A percentile compares a stretch with the other conserved stretches of the same genome.
phyloP scores from a whole-genome alignment of 2,797 vertebrate species.

The Manis javanica region DNA sequence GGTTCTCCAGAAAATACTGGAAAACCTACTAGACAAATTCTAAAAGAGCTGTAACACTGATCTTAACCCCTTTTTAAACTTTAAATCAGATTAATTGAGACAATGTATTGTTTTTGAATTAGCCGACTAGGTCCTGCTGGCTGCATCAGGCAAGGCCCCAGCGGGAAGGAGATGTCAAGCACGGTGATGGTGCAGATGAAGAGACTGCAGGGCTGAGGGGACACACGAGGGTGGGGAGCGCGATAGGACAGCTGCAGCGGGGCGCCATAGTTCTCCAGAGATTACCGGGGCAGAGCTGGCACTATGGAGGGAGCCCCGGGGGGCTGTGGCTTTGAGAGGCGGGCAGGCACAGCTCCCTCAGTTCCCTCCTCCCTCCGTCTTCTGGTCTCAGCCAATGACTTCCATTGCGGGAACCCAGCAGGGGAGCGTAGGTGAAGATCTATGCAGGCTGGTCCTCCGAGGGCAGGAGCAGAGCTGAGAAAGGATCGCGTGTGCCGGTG shows the following conservation, averaged over 20 bases:
- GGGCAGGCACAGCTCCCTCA: not conserved
- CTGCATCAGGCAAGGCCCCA: not conserved
- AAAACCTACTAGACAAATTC: too few species aligned
- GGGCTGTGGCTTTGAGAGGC: not conserved
- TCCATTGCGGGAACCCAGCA: not conserved
- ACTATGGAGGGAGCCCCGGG: not conserved
- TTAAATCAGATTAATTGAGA: slow-evolving; percentile 5
- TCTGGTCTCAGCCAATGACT: not conserved
- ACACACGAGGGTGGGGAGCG: not conserved
- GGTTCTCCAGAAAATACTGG: too few species aligned
- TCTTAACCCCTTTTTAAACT: not conserved
- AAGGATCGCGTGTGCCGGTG: not conserved
- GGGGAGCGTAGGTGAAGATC: not conserved
- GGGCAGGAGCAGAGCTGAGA: not conserved
- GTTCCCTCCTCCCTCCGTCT: not conserved
- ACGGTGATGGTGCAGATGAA: not conserved
- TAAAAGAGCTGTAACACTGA: too few species aligned
- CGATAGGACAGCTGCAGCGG: not conserved
- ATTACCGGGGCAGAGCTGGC: not conserved
- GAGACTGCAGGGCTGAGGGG: not conserved
- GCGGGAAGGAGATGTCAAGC: slow-evolving; percentile 30
- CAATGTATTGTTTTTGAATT: not conserved
- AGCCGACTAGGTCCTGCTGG: not conserved
- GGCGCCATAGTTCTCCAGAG: not conserved
- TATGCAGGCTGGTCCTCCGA: not conserved